Conservation (phyloP, 2,888 invertebrate species). For the Eugnorisma glareosa region DNA sequence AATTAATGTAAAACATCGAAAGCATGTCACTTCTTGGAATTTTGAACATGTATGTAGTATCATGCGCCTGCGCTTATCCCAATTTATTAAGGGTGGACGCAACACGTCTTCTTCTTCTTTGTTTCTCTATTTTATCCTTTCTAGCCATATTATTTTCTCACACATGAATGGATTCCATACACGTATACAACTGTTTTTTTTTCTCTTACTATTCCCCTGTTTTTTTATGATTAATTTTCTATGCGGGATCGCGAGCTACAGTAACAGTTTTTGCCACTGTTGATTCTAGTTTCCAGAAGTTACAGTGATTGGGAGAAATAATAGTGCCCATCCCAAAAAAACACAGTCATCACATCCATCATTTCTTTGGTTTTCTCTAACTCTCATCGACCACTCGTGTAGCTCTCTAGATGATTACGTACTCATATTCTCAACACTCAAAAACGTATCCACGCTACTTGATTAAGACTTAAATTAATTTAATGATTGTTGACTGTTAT, state of each 20-base stretch:
- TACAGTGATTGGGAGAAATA: neutral
- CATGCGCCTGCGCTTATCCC: too few relatives aligned
- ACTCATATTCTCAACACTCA: neutral
- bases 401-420: neutral
- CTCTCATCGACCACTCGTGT: neutral
- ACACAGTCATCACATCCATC: too few relatives aligned
- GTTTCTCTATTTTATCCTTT: too few relatives aligned
- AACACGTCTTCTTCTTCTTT: too few relatives aligned
- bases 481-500: constrained; percentile 30
- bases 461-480: constrained; percentile 16
- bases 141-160: too few relatives aligned
- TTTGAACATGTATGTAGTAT: too few relatives aligned
- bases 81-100: too few relatives aligned
- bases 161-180: too few relatives aligned
- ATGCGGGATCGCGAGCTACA: neutral
- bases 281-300: neutral
- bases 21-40: neutral
- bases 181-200: neutral
- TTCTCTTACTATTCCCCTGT: too few relatives aligned
- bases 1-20: neutral
- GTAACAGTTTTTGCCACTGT: neutral
- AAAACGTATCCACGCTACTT: constrained; percentile 16
- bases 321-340: neutral
- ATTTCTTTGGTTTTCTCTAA: neutral
- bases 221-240: too few relatives aligned